These are phyloP conservation scores for Gasterosteus aculeatus DNA, from an alignment of 2,113 vertebrate genomes.

Conservation along the genomic window DNA sequence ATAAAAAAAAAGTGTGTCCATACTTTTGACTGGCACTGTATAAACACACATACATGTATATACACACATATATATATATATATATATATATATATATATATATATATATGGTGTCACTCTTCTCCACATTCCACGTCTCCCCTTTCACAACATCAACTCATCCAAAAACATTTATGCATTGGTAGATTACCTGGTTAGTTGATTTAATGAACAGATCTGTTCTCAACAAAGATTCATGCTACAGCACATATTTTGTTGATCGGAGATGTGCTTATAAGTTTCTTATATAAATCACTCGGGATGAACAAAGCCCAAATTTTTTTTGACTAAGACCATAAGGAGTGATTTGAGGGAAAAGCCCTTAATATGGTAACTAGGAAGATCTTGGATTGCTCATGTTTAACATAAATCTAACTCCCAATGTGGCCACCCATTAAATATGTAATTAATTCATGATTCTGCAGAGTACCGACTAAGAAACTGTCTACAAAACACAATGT, in stretches of 20 bases:
- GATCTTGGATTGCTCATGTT: background rate
- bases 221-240: background rate
- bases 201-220: too few species aligned
- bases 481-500: background rate
- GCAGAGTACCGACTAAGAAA: background rate
- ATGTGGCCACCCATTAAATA: background rate
- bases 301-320: background rate
- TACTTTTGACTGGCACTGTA: too few species aligned
- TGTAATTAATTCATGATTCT: background rate
- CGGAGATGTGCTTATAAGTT: background rate
- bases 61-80: too few species aligned
- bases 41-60: too few species aligned
- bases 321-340: background rate
- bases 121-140: too few species aligned
- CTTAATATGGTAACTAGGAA: background rate
- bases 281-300: background rate
- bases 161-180: too few species aligned
- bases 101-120: too few species aligned
- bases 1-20: too few species aligned
- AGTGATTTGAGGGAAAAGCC: background rate
- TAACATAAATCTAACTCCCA: background rate
- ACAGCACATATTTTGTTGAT: background rate
- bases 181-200: too few species aligned
- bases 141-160: too few species aligned
- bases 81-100: too few species aligned